phyloP scores from a whole-genome alignment of 2,113 vertebrate genomes.

The Lagopus muta region DNA sequence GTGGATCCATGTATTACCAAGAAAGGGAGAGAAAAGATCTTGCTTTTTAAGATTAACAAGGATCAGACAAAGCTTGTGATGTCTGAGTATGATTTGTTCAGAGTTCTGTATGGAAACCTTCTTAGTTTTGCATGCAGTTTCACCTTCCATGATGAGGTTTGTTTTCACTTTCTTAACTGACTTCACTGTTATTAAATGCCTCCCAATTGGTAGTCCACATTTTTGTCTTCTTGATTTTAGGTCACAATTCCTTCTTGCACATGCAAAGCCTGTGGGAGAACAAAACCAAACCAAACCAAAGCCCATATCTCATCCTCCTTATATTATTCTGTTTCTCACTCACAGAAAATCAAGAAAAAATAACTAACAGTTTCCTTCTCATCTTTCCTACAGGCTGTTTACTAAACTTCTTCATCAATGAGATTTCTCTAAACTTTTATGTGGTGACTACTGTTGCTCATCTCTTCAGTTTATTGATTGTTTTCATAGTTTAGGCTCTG shows the following conservation, averaged over 20 bases:
- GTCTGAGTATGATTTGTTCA: not conserved
- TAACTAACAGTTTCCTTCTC: not conserved
- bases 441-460: not conserved
- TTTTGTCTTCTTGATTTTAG: not conserved
- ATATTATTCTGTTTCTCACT: not conserved
- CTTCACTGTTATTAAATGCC: not conserved
- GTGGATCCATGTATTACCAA: not conserved
- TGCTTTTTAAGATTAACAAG: not conserved
- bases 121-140: not conserved
- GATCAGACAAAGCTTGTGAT: not conserved
- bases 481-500: not conserved
- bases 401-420: not conserved
- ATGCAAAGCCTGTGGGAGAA: not conserved
- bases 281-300: not conserved
- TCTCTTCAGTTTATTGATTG: not conserved
- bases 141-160: accelerated
- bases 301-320: not conserved
- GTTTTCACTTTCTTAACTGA: not conserved
- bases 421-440: not conserved
- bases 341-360: not conserved
- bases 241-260: not conserved
- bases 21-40: not conserved
- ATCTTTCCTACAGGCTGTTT: not conserved
- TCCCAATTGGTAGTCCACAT: not conserved
- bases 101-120: not conserved